A percentile compares a stretch with the other conserved stretches of the same genome.
Evolutionary conservation across 2,797 vertebrate species (phyloP).

Genomic region (Falco novaeseelandiae): DNA sequence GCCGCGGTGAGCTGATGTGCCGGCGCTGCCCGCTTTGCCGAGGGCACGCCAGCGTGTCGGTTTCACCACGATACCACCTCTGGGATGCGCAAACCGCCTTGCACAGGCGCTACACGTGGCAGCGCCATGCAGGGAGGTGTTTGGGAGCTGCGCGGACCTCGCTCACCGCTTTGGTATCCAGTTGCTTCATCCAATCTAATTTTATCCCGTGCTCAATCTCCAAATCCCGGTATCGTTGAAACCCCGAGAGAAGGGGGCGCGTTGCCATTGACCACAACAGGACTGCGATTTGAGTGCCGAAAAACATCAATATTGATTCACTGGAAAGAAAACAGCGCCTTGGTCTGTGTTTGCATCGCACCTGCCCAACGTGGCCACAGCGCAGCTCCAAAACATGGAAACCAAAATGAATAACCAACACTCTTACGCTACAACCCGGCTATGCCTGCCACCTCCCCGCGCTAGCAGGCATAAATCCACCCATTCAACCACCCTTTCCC

Average conservation of each 20-base stretch:
- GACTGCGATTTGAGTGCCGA: not conserved
- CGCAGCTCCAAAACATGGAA: not conserved
- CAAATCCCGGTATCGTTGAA: not conserved
- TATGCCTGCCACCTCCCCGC: not conserved
- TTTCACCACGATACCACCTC: not conserved
- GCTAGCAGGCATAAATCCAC: accelerated
- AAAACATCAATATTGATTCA: not conserved
- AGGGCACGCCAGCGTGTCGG: not conserved
- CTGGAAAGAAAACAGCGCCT: not conserved
- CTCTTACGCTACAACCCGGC: not conserved
- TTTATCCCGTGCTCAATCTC: not conserved
- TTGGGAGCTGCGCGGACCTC: not conserved
- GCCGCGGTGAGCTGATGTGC: not conserved
- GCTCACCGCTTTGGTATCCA: not conserved
- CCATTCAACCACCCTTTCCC: accelerated
- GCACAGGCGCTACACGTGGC: not conserved
- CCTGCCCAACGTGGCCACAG: not conserved
- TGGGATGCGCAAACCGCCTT: not conserved
- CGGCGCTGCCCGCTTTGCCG: not conserved
- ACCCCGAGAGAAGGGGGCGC: not conserved
- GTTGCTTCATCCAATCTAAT: not conserved
- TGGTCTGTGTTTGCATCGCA: not conserved
- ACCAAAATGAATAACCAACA: not conserved
- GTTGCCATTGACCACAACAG: accelerated
- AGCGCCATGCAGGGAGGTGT: not conserved